Evolutionary conservation across 2,797 vertebrate genomes (phyloP), one percentile per base, ranked within the genome.

Genomic region (Peromyscus nudipes): DNA sequence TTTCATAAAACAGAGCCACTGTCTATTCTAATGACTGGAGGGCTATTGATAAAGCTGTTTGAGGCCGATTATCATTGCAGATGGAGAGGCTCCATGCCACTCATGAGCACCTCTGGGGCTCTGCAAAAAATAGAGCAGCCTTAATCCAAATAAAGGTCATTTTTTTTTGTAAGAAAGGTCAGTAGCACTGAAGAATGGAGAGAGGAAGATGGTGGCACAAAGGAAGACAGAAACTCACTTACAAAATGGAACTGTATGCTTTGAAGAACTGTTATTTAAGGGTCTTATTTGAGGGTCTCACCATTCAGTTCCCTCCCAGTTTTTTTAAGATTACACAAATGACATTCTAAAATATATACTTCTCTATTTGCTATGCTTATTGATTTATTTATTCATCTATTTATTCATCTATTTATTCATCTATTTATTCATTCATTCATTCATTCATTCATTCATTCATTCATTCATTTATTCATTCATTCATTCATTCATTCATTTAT

Each of bases 41-140:
- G 87, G 49, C 95, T 85, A 93, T 94, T 91, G 95, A 93, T 96
- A 96, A 96, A 97, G 83, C 93, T 91, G 89, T 96, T 95, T 89
- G 95, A 95, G 64, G 93, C 62, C 0, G 11, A 90, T 96, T 85
- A 88, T 96, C 49, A 89, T 92, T 84, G 49, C 19, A 94, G 91
- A 83, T n/a, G n/a, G 89, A 89, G 90, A 90, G 75, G 34, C 71
- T 95, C 57, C 71, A 31, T 96, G 89, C 52, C 21, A 79, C 43
- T 92, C 76, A 19, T 2, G 37, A 73, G 79, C 90, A 29, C 91
- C 93, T 81, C n/a, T 17, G 89, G 69, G 57, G 21, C 16, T 37
- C 37, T 13, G 21, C 29, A 21, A 79, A 93, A 92, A 71, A 43
- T 55, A 55, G 17, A 49, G 17, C 34, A 25, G 37, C 90, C 52